These are phyloP conservation scores for Microcebus murinus DNA, from an alignment of 2,113 vertebrate genomes.

Conservation along the genomic window DNA sequence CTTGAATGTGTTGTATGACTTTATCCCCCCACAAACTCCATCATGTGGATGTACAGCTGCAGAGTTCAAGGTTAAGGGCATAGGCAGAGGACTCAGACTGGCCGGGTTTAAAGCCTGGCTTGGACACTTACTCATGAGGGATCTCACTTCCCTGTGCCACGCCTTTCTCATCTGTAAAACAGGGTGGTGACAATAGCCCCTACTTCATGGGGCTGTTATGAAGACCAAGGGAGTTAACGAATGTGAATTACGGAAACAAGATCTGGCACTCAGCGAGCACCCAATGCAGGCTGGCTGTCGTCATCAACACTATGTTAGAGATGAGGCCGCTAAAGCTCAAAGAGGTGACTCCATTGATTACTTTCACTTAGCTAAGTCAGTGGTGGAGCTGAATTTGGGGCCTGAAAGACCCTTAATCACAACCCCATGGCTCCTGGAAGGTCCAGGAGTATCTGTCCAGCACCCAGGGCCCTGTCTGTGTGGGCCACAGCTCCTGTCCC, in stretches of 20 bases:
- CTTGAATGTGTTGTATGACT: no score
- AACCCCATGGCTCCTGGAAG: neutral
- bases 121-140: neutral
- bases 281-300: neutral
- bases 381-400: neutral
- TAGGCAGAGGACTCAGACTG: neutral
- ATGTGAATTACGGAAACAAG: neutral
- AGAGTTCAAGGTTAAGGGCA: neutral
- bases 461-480: neutral
- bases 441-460: neutral
- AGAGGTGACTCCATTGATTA: neutral
- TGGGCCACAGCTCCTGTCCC: neutral
- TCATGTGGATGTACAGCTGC: neutral
- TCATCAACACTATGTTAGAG: neutral
- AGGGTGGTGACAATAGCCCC: neutral
- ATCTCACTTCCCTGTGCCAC: neutral
- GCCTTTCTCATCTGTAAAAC: neutral
- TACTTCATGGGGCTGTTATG: neutral
- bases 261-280: rapidly evolving
- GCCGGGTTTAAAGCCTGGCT: neutral
- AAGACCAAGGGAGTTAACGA: neutral
- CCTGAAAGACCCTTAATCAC: neutral
- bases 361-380: neutral
- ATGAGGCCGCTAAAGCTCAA: neutral
- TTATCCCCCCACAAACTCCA: no score